Conservation (phyloP, 1,140 invertebrate species). For the Ceratina australensis region DNA sequence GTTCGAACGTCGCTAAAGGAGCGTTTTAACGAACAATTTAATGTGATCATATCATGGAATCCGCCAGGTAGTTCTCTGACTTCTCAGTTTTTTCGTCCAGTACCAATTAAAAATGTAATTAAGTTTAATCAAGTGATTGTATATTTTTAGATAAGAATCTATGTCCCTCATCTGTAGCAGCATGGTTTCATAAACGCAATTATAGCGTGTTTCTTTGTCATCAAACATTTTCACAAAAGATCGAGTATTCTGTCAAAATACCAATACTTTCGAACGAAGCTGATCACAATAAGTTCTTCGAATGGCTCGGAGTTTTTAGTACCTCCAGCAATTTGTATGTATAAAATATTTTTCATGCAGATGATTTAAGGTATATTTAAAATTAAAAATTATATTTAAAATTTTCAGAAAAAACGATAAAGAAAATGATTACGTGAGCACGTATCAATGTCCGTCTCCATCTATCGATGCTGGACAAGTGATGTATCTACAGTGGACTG, state of each 20-base stretch:
- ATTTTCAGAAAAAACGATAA: constrained; percentile 59
- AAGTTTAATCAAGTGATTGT: constrained; percentile 30
- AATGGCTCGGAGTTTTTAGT: constrained; percentile 81
- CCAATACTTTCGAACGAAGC: constrained; percentile 68
- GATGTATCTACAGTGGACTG: constrained; percentile 77
- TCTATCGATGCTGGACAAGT: constrained; percentile 69
- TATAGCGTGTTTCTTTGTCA: constrained; percentile 77
- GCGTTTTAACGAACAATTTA: constrained; percentile 72
- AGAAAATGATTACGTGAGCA: constrained; percentile 71
- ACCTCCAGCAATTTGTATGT: constrained; percentile 77
- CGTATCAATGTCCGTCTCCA: constrained; percentile 71
- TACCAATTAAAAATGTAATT: too few species aligned
- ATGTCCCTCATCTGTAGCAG: constrained; percentile 82
- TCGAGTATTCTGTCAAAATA: constrained; percentile 71
- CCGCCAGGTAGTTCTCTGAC: constrained; percentile 73
- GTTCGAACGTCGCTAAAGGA: constrained; percentile 73
- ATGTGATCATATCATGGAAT: constrained; percentile 81
- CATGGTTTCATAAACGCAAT: constrained; percentile 79
- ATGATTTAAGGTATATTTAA: not conserved
- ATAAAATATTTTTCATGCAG: constrained; percentile 27
- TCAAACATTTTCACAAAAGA: constrained; percentile 68
- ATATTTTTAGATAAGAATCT: constrained; percentile 75
- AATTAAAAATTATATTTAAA: constrained; percentile 3
- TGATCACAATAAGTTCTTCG: constrained; percentile 76
- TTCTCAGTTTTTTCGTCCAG: not conserved